phyloP scores from a whole-genome alignment of 2,113 vertebrate species.

The Egretta garzetta region DNA sequence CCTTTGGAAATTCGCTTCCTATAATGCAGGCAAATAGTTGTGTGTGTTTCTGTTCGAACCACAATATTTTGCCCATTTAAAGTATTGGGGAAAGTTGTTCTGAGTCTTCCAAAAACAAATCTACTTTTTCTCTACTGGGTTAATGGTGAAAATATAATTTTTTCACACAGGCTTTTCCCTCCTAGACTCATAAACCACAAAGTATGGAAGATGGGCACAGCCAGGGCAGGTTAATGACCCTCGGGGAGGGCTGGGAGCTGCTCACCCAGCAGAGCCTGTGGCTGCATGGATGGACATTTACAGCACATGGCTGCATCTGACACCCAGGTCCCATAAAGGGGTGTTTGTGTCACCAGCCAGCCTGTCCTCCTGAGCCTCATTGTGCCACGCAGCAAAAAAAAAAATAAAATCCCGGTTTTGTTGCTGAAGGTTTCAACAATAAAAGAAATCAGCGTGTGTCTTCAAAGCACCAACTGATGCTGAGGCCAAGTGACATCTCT shows the following conservation, averaged over 20 bases:
- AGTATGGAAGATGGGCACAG: background rate
- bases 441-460: background rate
- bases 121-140: background rate
- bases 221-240: background rate
- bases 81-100: background rate
- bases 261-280: background rate
- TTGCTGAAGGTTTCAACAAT: background rate
- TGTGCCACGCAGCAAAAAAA: background rate
- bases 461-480: background rate
- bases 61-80: background rate
- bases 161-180: background rate
- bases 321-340: background rate
- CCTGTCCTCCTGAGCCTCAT: background rate
- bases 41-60: background rate
- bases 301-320: background rate
- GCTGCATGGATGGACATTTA: background rate
- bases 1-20: background rate
- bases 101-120: background rate
- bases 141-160: background rate
- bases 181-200: background rate
- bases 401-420: background rate
- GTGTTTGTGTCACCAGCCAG: background rate
- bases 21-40: background rate
- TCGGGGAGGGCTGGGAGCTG: background rate
- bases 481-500: background rate